Conservation (phyloP, 1,140 invertebrate species). For the Pomacea maculata region DNA sequence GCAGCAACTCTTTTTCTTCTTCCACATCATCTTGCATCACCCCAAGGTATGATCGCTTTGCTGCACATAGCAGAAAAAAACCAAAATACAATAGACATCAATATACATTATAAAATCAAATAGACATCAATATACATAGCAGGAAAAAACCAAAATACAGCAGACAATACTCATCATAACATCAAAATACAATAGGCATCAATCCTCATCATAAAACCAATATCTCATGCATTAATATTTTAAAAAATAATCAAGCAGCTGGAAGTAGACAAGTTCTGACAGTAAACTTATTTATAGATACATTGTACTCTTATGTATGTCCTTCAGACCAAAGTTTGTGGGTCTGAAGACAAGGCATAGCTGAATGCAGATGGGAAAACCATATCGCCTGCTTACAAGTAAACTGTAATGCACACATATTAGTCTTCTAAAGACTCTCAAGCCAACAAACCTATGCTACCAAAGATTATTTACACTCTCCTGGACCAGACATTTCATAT, state of each 20-base stretch:
- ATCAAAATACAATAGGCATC: neutral
- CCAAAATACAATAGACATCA: too few species aligned
- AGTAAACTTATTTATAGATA: too few species aligned
- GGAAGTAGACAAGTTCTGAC: too few species aligned
- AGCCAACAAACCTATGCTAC: too few species aligned
- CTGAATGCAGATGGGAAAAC: too few species aligned
- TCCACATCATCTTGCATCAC: conserved; percentile 56
- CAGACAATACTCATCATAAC: neutral
- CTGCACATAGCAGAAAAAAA: conserved; percentile 9
- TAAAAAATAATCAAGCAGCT: neutral
- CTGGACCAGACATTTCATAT: too few species aligned
- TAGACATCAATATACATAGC: neutral
- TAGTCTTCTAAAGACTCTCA: neutral
- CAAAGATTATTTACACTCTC: too few species aligned
- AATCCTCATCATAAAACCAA: neutral
- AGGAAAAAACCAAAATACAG: neutral
- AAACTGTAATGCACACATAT: neutral
- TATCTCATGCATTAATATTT: neutral
- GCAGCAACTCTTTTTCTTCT: conserved; percentile 48
- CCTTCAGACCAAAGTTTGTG: too few species aligned
- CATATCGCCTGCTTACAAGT: too few species aligned
- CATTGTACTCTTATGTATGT: too few species aligned
- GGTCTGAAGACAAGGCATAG: too few species aligned
- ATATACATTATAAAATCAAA: neutral
- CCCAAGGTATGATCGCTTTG: conserved; percentile 54